Evolutionary conservation across 2,113 vertebrate species (phyloP).

Genomic region (Spermophilus dauricus): DNA sequence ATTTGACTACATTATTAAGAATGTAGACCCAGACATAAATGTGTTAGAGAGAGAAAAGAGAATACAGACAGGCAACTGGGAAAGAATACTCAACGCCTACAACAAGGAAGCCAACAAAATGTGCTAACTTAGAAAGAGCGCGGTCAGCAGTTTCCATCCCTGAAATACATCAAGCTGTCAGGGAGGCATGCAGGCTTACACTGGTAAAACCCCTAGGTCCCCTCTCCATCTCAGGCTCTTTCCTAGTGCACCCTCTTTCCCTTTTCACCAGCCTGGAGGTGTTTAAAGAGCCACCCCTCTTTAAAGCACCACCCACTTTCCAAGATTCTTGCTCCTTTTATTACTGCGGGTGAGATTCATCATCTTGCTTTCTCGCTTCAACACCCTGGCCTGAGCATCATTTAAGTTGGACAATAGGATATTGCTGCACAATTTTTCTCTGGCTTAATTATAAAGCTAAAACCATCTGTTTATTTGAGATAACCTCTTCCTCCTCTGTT

Average conservation of each 20-base stretch:
- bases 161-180: conserved; percentile 63
- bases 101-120: conserved; percentile 17
- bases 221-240: neutral
- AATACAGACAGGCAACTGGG: neutral
- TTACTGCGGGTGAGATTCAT: neutral
- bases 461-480: neutral
- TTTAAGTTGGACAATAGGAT: neutral
- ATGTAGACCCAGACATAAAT: neutral
- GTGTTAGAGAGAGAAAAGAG: conserved; percentile 6
- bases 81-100: neutral
- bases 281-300: neutral
- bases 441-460: neutral
- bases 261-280: neutral
- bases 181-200: neutral
- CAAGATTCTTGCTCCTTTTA: neutral
- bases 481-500: neutral
- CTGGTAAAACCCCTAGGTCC: neutral
- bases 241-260: neutral
- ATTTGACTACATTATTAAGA: conserved; percentile 62
- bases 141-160: conserved; percentile 68
- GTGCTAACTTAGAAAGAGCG: conserved; percentile 36
- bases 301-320: neutral
- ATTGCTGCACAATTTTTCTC: neutral
- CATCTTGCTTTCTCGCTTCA: neutral
- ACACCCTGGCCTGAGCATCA: neutral